These are phyloP conservation scores for Sturnira hondurensis DNA, from an alignment of 2,113 vertebrate genomes.

Conservation along the genomic window DNA sequence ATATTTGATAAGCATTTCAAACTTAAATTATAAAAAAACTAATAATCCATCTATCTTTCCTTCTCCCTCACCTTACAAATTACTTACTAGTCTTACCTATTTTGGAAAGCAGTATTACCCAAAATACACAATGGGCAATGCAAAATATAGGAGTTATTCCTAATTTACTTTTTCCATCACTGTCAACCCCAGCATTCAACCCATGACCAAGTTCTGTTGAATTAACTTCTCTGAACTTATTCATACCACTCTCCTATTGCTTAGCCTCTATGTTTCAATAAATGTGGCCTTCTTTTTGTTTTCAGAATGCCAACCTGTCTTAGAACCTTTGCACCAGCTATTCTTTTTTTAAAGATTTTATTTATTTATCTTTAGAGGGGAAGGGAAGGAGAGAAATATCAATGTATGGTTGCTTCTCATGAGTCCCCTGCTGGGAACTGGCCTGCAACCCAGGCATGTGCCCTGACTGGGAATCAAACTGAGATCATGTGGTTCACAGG, in stretches of 20 bases:
- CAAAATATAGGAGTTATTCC: not conserved
- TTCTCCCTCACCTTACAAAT: not conserved
- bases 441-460: too few relatives aligned
- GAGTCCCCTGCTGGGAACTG: too few relatives aligned
- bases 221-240: not conserved
- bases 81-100: not conserved
- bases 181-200: not conserved
- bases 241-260: not conserved
- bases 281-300: not conserved
- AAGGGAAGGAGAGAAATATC: too few relatives aligned
- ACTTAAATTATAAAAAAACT: not conserved
- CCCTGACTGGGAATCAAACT: too few relatives aligned
- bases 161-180: not conserved
- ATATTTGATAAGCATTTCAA: not conserved
- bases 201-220: not conserved
- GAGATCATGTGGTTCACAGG: too few relatives aligned
- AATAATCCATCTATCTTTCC: not conserved
- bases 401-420: too few relatives aligned
- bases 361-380: too few relatives aligned
- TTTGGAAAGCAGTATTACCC: not conserved
- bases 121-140: not conserved
- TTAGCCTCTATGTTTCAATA: not conserved
- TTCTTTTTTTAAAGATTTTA: too few relatives aligned
- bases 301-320: not conserved
- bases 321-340: not conserved